Percentiles rank a stretch among this genome's conserved stretches.
Evolutionary conservation across 2,797 vertebrate genomes (phyloP).

Genomic region (Eurystomus glaucurus): DNA sequence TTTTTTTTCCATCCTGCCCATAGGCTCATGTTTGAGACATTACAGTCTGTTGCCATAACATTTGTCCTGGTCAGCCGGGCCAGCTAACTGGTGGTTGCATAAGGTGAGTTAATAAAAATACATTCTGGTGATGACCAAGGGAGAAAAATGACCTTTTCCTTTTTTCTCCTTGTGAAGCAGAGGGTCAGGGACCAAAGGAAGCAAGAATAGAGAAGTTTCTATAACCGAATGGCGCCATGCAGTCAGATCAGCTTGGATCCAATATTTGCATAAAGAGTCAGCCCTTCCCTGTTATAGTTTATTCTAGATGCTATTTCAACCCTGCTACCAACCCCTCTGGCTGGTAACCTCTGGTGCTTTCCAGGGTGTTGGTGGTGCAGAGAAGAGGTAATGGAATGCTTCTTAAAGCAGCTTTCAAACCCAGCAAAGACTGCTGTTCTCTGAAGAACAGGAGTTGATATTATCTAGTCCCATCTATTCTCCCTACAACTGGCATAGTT

Average conservation of each 20-base stretch:
- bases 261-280: background rate
- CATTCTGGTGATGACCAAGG: background rate
- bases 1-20: background rate
- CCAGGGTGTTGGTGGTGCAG: background rate
- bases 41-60: slow-evolving; percentile 23
- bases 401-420: background rate
- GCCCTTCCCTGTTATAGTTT: background rate
- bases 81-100: background rate
- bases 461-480: background rate
- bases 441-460: background rate
- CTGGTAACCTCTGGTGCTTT: background rate
- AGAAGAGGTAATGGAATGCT: background rate
- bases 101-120: background rate
- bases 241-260: background rate
- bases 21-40: slow-evolving; percentile 36
- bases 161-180: background rate
- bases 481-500: background rate
- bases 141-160: background rate
- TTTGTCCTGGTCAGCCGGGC: background rate
- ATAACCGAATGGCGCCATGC: background rate
- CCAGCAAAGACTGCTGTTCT: background rate
- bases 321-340: background rate
- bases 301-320: background rate
- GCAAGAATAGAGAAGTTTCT: background rate
- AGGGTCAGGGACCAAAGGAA: background rate